Base-by-base conservation (phyloP, 2,797 vertebrate genomes). In the Kryptopterus vitreolus region DNA sequence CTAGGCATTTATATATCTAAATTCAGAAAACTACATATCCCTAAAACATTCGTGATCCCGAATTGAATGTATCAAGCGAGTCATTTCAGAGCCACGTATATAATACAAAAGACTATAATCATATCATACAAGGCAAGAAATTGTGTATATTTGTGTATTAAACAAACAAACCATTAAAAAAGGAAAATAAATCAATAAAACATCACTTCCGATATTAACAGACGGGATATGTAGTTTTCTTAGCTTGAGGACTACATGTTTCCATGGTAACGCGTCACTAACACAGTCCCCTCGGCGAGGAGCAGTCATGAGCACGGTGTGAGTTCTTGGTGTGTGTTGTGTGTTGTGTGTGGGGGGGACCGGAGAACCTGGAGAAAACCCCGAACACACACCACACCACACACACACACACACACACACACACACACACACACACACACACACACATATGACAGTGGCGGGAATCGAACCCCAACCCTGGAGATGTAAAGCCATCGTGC, bases 231-330 rank as follows among this genome's bases (percentile, higher is more conserved):
- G 61, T 4, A 3, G 66, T 59, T 48, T 12, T 66, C 24, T 50
- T 3, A n/a, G 20, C 15, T 16, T 13, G 33, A 22, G 0, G 16
- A 48, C 3, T 20, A 6, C n/a, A 8, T 0, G 92, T 93, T 85
- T 61, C 87, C 83, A 86, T 69, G 90, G 91, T 80, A 85, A 92
- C 72, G 26, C 0, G 0, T 8, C 4, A 58, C 63, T 84, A 92
- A 92, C 90, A 89, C 46, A 48, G 10, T 43, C 0, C 9, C 4
- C 50, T 10, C 52, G 12, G 38, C 38, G 38, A 43, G 38, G 38
- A 43, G 38, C 38, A 43, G 38, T n/a, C n/a, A n/a, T n/a, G n/a
- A n/a, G n/a, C n/a, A n/a, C n/a, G n/a, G n/a, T n/a, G n/a, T n/a
- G n/a, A n/a, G n/a, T n/a, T n/a, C n/a, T n/a, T n/a, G n/a, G n/a